Evolutionary conservation across 2,113 vertebrate species (phyloP), one percentile per base, ranked within the genome.

Genomic region (Nipponia nippon): DNA sequence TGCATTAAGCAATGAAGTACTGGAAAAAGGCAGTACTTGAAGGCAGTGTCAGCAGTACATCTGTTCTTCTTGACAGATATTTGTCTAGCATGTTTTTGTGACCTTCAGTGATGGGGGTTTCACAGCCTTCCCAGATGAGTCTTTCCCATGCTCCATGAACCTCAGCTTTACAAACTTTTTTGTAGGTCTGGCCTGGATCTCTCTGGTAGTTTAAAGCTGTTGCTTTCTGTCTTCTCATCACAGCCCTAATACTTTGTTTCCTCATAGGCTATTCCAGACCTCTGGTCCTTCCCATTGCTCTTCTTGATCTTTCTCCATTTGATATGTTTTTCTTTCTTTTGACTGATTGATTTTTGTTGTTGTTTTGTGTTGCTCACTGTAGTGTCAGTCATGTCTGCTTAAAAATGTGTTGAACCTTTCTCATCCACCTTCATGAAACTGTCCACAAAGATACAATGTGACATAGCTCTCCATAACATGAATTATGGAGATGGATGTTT

Each of bases 391-490:
- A 44, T 34, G 6, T 83, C 40, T 90, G 47, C 47, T 85, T 83
- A 71, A 65, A 87, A 92, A 76, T 42, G 7, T 56, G 47, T 44
- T 0, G 1, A 30, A 76, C 17, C 12, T 81, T 89, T 75, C 55
- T 55, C 52, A 76, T 59, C 14, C 16, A 46, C 40, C 52, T 88
- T 90, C 56, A 49, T 16, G 47, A 79, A 92, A 65, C 20, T 83
- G 30, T 86, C 61, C 58, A 44, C 26, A 88, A 56, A 90, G 32
- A 76, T 36, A 76, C 94, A 69, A 88, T 22, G 29, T 62, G 63
- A 81, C 50, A 53, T 10, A 52, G 19, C 5, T 85, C 47, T 76
- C 47, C 1, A 1, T 63, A 79, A n/a, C 0, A 1, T 59, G 49
- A 83, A 44, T 83, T 72, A 82, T 59, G 30, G 80, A 82, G 65